A percentile compares a stretch with the other conserved stretches of the same genome.
These are phyloP conservation scores for Callyntrura guangdongensis DNA, from an alignment of 2,888 invertebrate genomes.

Conservation along the genomic window DNA sequence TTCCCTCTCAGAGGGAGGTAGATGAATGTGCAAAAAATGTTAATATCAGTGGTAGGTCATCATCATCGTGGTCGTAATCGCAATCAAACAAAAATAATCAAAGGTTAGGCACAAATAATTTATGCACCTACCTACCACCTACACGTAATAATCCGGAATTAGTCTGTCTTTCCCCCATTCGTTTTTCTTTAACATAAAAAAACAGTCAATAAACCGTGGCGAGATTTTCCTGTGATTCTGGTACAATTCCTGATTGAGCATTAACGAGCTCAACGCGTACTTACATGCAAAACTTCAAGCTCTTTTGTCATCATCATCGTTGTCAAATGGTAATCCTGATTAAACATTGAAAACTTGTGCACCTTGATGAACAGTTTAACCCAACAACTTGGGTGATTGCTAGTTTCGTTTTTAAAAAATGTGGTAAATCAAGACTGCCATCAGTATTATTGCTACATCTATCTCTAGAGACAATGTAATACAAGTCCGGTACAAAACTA, in stretches of 20 bases:
- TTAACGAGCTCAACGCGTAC: neutral
- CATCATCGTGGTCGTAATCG: neutral
- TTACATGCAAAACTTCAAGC: slow-evolving; percentile 3
- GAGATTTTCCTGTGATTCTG: slow-evolving; percentile 2
- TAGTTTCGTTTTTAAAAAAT: neutral
- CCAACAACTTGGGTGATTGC: slow-evolving; percentile 17
- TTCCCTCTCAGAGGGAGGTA: slow-evolving; percentile 1
- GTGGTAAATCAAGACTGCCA: neutral
- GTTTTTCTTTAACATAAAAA: neutral
- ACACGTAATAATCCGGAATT: neutral
- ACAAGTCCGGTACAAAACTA: slow-evolving; percentile 11
- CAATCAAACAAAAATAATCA: slow-evolving; percentile 40
- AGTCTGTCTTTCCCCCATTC: neutral
- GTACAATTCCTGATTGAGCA: slow-evolving; percentile 7
- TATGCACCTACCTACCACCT: neutral
- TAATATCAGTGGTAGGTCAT: slow-evolving; percentile 53
- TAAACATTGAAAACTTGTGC: slow-evolving; percentile 17
- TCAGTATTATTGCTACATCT: neutral
- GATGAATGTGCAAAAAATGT: slow-evolving; percentile 44
- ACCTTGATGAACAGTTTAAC: slow-evolving; percentile 1
- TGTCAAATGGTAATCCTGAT: neutral
- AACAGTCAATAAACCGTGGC: neutral
- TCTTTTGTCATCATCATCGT: slow-evolving; percentile 3
- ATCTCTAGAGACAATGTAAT: neutral
- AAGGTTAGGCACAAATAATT: neutral